Conservation (phyloP, 2,888 invertebrate genomes). For the Operophtera brumata region DNA sequence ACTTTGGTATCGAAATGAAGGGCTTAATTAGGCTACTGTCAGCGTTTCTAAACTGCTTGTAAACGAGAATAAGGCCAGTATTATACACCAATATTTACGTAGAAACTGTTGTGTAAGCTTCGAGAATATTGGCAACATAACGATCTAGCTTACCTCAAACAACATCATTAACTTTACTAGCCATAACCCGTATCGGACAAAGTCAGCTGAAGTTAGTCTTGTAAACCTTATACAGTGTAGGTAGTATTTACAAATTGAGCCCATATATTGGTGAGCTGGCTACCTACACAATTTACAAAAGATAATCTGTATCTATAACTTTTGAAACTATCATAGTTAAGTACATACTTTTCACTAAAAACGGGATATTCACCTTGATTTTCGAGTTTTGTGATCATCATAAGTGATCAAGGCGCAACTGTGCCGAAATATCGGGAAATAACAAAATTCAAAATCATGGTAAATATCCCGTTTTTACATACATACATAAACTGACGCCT, state of each 20-base stretch:
- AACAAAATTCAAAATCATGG: too few species aligned
- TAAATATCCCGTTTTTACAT: too few species aligned
- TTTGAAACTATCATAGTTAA: too few species aligned
- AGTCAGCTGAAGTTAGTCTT: constrained; percentile 33
- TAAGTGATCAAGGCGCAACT: too few species aligned
- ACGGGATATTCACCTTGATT: too few species aligned
- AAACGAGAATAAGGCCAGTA: constrained; percentile 39
- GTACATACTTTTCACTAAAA: too few species aligned
- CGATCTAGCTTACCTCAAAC: constrained; percentile 60
- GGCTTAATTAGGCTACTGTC: constrained; percentile 7
- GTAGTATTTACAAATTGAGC: constrained; percentile 5
- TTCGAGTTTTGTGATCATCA: too few species aligned
- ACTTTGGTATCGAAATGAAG: neutral
- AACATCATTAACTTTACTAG: constrained; percentile 61
- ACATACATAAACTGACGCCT: too few species aligned
- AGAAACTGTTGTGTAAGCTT: neutral
- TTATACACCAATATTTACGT: constrained; percentile 32
- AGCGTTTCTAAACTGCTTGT: constrained; percentile 27
- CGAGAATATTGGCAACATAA: constrained; percentile 51
- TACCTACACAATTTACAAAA: neutral
- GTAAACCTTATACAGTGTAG: constrained; percentile 29
- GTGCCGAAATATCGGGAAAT: too few species aligned
- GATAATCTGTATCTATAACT: too few species aligned
- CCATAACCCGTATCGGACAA: constrained; percentile 48
- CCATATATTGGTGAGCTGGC: neutral